Percentiles rank a stretch among this genome's conserved stretches.
Evolutionary conservation across 2,113 vertebrate species (phyloP).

Genomic region (Smithornis capensis): DNA sequence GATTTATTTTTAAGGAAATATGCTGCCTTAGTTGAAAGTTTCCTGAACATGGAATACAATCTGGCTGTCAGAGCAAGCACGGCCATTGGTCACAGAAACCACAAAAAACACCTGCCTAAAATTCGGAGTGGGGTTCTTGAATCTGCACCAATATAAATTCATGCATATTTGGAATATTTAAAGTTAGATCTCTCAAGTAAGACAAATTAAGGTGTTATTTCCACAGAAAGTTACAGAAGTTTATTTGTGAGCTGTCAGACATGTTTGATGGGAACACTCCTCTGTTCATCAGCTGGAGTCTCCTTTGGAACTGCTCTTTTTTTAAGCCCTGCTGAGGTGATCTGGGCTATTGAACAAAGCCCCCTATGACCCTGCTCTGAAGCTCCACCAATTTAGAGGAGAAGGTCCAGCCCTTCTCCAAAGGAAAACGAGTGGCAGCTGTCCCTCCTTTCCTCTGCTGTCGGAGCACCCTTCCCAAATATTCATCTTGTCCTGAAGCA

Average conservation of each 20-base stretch:
- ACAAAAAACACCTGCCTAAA: not conserved
- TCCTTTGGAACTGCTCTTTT: not conserved
- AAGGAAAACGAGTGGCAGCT: not conserved
- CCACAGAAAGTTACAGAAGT: not conserved
- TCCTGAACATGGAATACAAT: not conserved
- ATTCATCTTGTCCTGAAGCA: not conserved
- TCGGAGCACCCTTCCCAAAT: not conserved
- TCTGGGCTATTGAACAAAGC: not conserved
- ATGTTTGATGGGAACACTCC: not conserved
- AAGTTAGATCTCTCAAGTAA: not conserved
- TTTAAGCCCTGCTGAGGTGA: not conserved
- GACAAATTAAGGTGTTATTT: not conserved
- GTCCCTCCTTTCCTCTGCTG: not conserved
- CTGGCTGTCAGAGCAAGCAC: not conserved
- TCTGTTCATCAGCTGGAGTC: not conserved
- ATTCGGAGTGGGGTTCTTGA: not conserved
- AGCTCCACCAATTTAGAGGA: not conserved
- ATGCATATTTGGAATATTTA: not conserved
- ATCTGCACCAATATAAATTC: not conserved
- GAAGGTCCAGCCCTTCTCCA: not conserved
- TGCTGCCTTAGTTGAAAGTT: not conserved
- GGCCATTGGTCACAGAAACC: not conserved
- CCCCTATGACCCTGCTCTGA: not conserved
- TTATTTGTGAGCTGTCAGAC: not conserved
- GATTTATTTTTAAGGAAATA: constrained; percentile 7